A percentile compares a stretch with the other conserved stretches of the same genome.
These are phyloP conservation scores for Cataglyphis cursor DNA, from an alignment of 2,888 invertebrate species.

Conservation along the genomic window DNA sequence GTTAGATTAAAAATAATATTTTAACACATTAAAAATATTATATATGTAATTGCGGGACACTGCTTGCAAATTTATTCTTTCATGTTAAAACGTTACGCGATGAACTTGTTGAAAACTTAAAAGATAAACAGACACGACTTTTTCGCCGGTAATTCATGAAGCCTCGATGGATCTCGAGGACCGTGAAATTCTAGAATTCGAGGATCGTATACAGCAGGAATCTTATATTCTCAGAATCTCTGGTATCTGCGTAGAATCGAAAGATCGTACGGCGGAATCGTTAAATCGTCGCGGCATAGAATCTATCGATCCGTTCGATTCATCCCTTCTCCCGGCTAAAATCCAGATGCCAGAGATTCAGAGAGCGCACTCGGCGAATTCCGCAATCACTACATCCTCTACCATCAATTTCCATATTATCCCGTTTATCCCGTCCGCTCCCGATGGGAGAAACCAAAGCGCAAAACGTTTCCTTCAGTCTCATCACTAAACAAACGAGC, in stretches of 20 bases:
- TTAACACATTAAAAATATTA: not conserved
- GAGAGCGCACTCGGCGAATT: constrained; percentile 22
- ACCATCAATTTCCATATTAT: constrained; percentile 31
- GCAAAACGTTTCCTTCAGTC: constrained; percentile 12
- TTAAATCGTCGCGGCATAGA: constrained; percentile 10
- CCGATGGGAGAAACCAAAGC: not conserved
- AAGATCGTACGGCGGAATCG: not conserved
- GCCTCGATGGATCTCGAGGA: not conserved
- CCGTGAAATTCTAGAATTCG: constrained; percentile 18
- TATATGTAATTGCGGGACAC: not conserved
- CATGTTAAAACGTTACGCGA: not conserved
- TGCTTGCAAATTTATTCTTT: not conserved
- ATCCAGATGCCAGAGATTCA: constrained; percentile 23
- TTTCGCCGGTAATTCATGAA: not conserved
- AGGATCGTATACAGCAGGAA: not conserved
- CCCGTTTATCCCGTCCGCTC: not conserved
- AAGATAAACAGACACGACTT: constrained; percentile 1
- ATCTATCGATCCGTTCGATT: constrained; percentile 4
- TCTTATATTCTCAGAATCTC: constrained; percentile 10
- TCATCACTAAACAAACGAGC: constrained; percentile 47
- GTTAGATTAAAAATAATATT: not conserved
- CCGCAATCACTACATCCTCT: constrained; percentile 36
- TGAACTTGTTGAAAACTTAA: not conserved
- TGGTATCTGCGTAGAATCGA: not conserved
- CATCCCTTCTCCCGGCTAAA: not conserved